Base-by-base conservation (phyloP, 2,113 vertebrate genomes). In the Dipodomys stephensi region DNA sequence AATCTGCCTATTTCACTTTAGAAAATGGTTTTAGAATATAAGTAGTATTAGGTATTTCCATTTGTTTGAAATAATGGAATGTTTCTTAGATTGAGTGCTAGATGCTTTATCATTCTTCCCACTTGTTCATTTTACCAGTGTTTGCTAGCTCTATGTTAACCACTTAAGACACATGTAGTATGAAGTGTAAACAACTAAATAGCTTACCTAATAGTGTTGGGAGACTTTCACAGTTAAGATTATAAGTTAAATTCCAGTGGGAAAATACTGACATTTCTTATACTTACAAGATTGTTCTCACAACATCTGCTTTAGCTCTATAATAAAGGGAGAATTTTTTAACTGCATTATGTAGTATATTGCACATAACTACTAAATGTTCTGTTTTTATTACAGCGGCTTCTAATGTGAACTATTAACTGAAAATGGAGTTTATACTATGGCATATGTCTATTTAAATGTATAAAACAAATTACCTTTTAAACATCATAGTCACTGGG, bases 361-460 rank as follows among this genome's bases (percentile, higher is more conserved):
- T 82, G 46, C 11, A 72, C 7, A 13, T 84, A 80, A 25, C 19
- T 86, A 13, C n/a, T 85, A 57, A 67, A 86, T 68, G 11, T 35
- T 92, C 10, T 67, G 1, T 84, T 84, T 94, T 7, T 93, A 3
- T 79, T 80, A 25, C 72, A 92, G 35, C 80, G 25, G 49, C 28
- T 46, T 69, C 44, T 83, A 84, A 49, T 25, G 0, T 81, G 49
- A 64, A 28, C 19, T 88, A 2, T 22, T 72, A 68, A 77, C 35
- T 93, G 92, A 79, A 88, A 87, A 32, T 93, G 68, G 80, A 83
- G 13, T 67, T 57, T 57, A 69, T 77, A 89, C 49, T 91, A 80
- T 88, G 32, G 30, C 53, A 62, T 77, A 5, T 68, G n/a, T 11
- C 80, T 49, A 83, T 85, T 85, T 92, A 80, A 89, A 71, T 90